Percentiles rank a stretch among this genome's conserved stretches.
These are phyloP conservation scores for Trididemnum nubilum DNA, from an alignment of 23 tunicate genomes.

Conservation along the genomic window DNA sequence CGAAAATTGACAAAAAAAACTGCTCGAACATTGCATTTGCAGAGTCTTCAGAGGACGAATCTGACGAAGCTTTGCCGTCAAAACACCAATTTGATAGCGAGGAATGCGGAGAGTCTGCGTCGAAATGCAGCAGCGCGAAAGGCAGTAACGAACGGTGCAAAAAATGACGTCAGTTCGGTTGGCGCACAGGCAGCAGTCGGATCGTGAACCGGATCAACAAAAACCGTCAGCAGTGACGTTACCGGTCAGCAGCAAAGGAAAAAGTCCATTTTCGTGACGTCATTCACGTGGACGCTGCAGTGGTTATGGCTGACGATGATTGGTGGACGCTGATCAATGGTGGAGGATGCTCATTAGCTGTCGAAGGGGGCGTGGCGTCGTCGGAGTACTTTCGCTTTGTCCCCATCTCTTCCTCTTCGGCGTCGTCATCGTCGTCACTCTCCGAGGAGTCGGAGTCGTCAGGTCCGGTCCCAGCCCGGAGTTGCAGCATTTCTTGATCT, in stretches of 20 bases:
- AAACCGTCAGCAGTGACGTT: neutral
- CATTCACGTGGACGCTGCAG: slow-evolving; percentile 62
- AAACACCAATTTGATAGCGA: too few species aligned
- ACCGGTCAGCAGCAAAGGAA: neutral
- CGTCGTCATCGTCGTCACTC: slow-evolving; percentile 68
- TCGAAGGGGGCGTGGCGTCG: slow-evolving; percentile 40
- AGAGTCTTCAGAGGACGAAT: too few species aligned
- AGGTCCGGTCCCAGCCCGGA: slow-evolving; percentile 36
- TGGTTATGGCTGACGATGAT: slow-evolving; percentile 51
- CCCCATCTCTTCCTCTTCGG: neutral
- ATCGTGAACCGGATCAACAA: too few species aligned
- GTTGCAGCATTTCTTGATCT: slow-evolving; percentile 75
- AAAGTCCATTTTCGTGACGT: neutral
- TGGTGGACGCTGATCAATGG: slow-evolving; percentile 34
- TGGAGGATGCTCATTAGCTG: slow-evolving; percentile 30
- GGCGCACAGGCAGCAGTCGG: too few species aligned
- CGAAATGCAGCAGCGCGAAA: too few species aligned
- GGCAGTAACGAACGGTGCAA: too few species aligned
- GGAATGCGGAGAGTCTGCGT: too few species aligned
- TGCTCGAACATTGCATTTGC: too few species aligned
- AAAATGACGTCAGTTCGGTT: too few species aligned
- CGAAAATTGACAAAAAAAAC: too few species aligned
- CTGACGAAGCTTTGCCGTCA: too few species aligned
- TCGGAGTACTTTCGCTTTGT: slow-evolving; percentile 55
- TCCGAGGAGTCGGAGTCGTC: slow-evolving; percentile 46